Percentiles rank a stretch among this genome's conserved stretches.
Evolutionary conservation across 2,888 invertebrate species (phyloP).

Genomic region (Zygaena filipendulae): DNA sequence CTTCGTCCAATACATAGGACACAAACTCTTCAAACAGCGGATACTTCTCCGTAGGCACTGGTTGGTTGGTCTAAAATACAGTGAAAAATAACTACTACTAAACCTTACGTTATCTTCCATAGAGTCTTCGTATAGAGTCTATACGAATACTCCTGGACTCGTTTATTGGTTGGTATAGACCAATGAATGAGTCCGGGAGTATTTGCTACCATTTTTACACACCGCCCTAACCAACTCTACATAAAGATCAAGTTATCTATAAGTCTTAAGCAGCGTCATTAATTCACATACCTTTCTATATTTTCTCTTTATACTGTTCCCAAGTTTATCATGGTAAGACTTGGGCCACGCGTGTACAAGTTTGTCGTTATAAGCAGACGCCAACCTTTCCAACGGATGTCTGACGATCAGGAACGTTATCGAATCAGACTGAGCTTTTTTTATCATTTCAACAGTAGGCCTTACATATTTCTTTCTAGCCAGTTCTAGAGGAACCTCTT

Average conservation of each 20-base stretch:
- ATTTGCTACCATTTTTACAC: too few relatives aligned
- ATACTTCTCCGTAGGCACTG: constrained; percentile 61
- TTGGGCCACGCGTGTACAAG: constrained; percentile 85
- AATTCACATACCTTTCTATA: constrained; percentile 70
- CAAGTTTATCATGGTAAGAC: constrained; percentile 84
- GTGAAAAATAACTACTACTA: too few relatives aligned
- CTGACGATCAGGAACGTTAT: constrained; percentile 84
- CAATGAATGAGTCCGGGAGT: too few relatives aligned
- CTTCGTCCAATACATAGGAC: constrained; percentile 78
- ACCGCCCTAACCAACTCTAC: too few relatives aligned
- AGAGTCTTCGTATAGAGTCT: too few relatives aligned
- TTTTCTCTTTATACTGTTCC: constrained; percentile 79
- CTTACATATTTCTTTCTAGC: constrained; percentile 84
- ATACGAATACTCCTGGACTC: too few relatives aligned
- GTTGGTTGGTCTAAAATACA: too few relatives aligned
- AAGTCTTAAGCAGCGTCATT: too few relatives aligned
- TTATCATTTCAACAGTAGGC: constrained; percentile 77
- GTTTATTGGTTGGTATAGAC: too few relatives aligned
- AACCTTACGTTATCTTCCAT: too few relatives aligned
- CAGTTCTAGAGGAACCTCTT: constrained; percentile 80
- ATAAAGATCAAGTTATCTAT: too few relatives aligned
- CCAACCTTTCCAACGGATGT: constrained; percentile 81
- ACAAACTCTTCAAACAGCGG: constrained; percentile 87
- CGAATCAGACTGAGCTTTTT: constrained; percentile 79
- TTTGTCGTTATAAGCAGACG: constrained; percentile 87